phyloP scores from a whole-genome alignment of 2,888 invertebrate genomes.

The Geotrupes spiniger region DNA sequence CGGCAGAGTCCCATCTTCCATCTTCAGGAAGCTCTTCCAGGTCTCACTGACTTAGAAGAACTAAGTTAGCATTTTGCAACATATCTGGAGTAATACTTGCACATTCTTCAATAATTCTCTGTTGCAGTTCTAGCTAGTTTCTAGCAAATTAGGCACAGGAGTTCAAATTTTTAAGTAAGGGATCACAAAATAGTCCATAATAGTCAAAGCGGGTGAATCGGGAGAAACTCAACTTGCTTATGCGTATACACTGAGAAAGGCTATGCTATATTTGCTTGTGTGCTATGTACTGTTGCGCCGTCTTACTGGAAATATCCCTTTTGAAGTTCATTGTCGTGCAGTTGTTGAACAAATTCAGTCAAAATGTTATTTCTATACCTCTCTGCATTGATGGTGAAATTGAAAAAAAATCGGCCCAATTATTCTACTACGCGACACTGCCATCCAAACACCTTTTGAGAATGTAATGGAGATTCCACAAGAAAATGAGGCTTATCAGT shows the following conservation, averaged over 20 bases:
- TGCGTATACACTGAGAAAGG: not conserved
- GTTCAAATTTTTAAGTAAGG: not conserved
- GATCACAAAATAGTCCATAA: not conserved
- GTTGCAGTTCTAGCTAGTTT: constrained; percentile 6
- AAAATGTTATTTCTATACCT: constrained; percentile 8
- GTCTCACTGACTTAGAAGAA: no score
- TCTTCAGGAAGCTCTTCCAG: no score
- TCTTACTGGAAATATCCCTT: not conserved
- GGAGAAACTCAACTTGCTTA: not conserved
- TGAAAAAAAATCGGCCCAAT: no score
- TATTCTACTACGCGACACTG: no score
- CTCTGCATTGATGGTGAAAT: constrained; percentile 6
- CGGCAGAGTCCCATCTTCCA: no score
- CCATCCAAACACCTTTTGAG: no score
- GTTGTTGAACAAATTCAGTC: constrained; percentile 6
- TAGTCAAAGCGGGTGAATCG: not conserved
- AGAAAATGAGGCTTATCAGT: not conserved
- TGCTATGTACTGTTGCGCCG: not conserved
- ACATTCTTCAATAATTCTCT: constrained; percentile 17
- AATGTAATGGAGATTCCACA: no score
- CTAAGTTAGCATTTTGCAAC: constrained; percentile 9
- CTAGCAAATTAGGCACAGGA: constrained; percentile 1
- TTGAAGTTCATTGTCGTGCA: not conserved
- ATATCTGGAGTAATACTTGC: constrained; percentile 16
- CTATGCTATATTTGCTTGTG: no score